A percentile compares a stretch with the other conserved stretches of the same genome.
phyloP scores from a whole-genome alignment of 1,140 invertebrate genomes.

The Cydia amplana region DNA sequence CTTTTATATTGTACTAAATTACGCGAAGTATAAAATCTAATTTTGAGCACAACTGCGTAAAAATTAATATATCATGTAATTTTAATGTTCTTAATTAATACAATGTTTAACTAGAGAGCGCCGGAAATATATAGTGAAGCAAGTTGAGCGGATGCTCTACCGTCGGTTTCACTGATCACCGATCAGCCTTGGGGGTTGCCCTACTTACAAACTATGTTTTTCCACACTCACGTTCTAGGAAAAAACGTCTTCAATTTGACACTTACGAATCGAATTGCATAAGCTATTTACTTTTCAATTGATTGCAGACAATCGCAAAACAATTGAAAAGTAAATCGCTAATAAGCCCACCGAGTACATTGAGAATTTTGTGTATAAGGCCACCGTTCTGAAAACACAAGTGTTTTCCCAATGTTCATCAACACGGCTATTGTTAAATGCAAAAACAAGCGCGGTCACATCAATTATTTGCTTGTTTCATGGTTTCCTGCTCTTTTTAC shows the following conservation, averaged over 20 bases:
- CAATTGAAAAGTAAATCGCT: constrained; percentile 3
- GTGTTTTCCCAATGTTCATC: constrained; percentile 58
- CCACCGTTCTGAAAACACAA: constrained; percentile 56
- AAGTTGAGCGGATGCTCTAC: constrained; percentile 59
- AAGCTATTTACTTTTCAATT: too few relatives aligned
- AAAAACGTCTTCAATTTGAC: neutral
- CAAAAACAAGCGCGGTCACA: constrained; percentile 62
- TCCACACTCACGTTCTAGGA: neutral
- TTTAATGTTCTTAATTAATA: neutral
- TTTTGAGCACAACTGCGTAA: neutral
- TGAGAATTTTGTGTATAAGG: constrained; percentile 41
- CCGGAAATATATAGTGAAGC: constrained; percentile 53
- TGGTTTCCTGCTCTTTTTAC: constrained; percentile 37
- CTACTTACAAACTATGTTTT: constrained; percentile 51
- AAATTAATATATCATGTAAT: neutral
- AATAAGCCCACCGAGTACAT: neutral
- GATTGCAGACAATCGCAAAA: too few relatives aligned
- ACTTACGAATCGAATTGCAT: neutral
- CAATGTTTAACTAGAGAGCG: constrained; percentile 15
- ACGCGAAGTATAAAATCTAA: too few relatives aligned
- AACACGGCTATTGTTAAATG: constrained; percentile 69
- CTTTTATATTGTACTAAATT: too few relatives aligned
- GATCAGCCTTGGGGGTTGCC: constrained; percentile 61
- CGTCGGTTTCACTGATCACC: constrained; percentile 65
- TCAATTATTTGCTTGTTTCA: constrained; percentile 62